Evolutionary conservation across 2,113 vertebrate genomes (phyloP).

Genomic region (Eulacestoma nigropectus): DNA sequence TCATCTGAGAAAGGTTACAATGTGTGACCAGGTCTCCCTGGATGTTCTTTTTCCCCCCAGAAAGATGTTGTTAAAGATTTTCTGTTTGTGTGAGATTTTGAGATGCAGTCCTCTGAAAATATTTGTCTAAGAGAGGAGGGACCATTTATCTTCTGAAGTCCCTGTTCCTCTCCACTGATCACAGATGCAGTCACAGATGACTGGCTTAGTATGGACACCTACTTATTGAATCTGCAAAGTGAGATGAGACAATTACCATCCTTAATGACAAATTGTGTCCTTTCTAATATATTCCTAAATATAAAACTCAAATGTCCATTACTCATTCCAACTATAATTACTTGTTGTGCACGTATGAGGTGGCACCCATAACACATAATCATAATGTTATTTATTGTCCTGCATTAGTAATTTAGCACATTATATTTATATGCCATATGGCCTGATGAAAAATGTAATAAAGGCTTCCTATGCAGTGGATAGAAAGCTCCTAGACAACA

Average conservation of each 20-base stretch:
- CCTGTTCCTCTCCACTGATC: background rate
- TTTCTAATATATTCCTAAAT: slow-evolving; percentile 12
- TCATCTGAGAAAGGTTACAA: background rate
- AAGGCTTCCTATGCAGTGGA: background rate
- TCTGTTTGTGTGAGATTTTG: background rate
- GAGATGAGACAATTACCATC: slow-evolving; percentile 25
- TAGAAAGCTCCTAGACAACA: background rate
- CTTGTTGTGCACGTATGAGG: background rate
- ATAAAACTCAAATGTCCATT: slow-evolving; percentile 2
- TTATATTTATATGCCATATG: slow-evolving; percentile 16
- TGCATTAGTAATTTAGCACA: slow-evolving; percentile 33
- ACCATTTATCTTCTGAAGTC: background rate
- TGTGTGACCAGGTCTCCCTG: background rate
- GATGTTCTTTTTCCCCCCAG: background rate
- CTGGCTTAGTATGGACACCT: slow-evolving; percentile 3
- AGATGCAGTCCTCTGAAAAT: slow-evolving; percentile 11
- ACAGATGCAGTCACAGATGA: slow-evolving; percentile 34
- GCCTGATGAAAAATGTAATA: background rate
- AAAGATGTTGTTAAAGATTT: background rate
- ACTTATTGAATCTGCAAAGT: background rate
- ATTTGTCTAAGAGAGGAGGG: background rate
- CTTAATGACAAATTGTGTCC: slow-evolving; percentile 29
- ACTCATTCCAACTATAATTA: slow-evolving; percentile 35
- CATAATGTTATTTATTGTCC: slow-evolving; percentile 40
- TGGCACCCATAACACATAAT: slow-evolving; percentile 7